phyloP scores from a whole-genome alignment of 2,888 invertebrate genomes.

The Mythimna pallens region DNA sequence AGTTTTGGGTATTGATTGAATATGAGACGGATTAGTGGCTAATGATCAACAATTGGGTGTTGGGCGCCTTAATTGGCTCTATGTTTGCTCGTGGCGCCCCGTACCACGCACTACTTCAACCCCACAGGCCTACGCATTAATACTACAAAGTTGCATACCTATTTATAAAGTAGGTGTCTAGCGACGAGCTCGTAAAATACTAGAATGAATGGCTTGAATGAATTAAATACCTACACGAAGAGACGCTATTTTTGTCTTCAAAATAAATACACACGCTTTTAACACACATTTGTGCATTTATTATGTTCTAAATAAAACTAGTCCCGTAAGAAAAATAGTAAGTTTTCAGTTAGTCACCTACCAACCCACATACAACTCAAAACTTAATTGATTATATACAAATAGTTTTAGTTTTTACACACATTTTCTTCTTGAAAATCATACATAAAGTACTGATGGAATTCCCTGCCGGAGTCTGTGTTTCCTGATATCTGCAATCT shows the following conservation, averaged over 20 bases:
- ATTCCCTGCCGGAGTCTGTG: too few species aligned
- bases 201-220: slow-evolving; percentile 63
- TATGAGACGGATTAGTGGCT: slow-evolving; percentile 90
- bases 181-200: slow-evolving; percentile 61
- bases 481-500: too few species aligned
- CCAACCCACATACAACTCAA: background rate
- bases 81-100: slow-evolving; percentile 49
- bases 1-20: slow-evolving; percentile 91
- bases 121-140: slow-evolving; percentile 18
- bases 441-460: too few species aligned
- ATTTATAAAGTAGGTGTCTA: slow-evolving; percentile 55
- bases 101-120: slow-evolving; percentile 21
- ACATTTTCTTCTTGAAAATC: background rate
- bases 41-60: slow-evolving; percentile 89
- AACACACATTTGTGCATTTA: slow-evolving; percentile 22
- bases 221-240: slow-evolving; percentile 58
- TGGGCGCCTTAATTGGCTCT: slow-evolving; percentile 77
- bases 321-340: background rate
- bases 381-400: slow-evolving; percentile 1
- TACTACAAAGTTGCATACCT: slow-evolving; percentile 46
- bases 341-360: background rate
- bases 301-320: slow-evolving; percentile 13
- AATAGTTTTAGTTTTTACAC: background rate
- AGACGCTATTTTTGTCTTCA: slow-evolving; percentile 43
- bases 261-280: slow-evolving; percentile 21